Base-by-base conservation (phyloP, 2,113 vertebrate species). In the Pelecanoides urinatrix region DNA sequence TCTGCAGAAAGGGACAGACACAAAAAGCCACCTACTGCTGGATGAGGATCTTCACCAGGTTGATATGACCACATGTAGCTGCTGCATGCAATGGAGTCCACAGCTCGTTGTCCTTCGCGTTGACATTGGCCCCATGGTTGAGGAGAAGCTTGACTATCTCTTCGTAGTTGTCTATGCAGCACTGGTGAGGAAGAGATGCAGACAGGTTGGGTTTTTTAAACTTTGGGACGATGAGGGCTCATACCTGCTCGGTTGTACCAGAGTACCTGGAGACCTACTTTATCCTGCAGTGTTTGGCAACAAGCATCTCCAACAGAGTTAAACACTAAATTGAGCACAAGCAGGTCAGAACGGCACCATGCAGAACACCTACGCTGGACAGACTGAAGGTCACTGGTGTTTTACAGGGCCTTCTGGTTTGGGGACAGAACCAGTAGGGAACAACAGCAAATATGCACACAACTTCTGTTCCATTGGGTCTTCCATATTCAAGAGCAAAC, bases 131-230 rank as follows among this genome's bases (percentile, higher is more conserved):
- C 56, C 99, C 99, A 0, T 99, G 98, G 96, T 94, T 98, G 86
- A 99, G 97, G 52, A 99, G 98, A 89, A 99, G 98, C 97, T 98
- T 99, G 80, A 99, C 99, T 89, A 99, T 99, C 82, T 99, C 99
- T 97, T 99, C 99, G 53, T 99, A 99, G 98, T 99, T 99, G 98
- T 99, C 99, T 70, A 99, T 99, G 95, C 99, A 99, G 98, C 99
- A 99, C 99, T 99, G 96, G 40, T 61, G 61, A 91, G 59, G 72
- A 62, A 96, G 77, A 95, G 79, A 94, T 50, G 52, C 36, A 85
- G 73, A 90, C 3, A 68, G 7, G 73, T 55, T 20, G 21, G 7
- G 7, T 29, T 75, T 58, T 49, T n/a, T 13, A 23, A 81, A 56
- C 14, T 81, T 68, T 20, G 7, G 36, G 74, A 85, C 83, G 38